These are phyloP conservation scores for Punctoribates punctum DNA, from an alignment of 2,888 invertebrate species.

Conservation along the genomic window DNA sequence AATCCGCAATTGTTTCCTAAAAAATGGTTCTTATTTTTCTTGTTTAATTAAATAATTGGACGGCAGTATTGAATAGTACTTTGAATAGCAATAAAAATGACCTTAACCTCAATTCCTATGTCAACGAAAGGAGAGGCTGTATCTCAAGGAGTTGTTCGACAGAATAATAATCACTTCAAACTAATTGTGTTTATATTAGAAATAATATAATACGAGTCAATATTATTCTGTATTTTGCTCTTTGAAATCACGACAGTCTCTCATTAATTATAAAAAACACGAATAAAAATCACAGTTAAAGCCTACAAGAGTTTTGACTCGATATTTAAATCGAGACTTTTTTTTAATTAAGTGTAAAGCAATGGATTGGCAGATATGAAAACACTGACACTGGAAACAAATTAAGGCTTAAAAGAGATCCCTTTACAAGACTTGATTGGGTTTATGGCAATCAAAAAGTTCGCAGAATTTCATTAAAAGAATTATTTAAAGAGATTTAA, in stretches of 20 bases:
- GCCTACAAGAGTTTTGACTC: neutral
- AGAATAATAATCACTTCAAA: conserved; percentile 13
- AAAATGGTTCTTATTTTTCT: neutral
- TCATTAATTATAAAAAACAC: neutral
- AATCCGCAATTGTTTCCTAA: conserved; percentile 19
- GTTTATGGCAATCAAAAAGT: neutral
- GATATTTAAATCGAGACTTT: too few species aligned
- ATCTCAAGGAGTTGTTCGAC: conserved; percentile 25
- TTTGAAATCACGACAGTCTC: conserved; percentile 15
- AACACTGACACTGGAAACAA: neutral
- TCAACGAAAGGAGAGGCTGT: conserved; percentile 19
- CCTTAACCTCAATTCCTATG: conserved; percentile 30
- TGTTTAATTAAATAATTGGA: conserved; percentile 21
- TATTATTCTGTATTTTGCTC: neutral
- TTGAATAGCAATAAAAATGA: neutral
- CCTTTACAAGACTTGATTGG: conserved; percentile 17
- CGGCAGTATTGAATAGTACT: conserved; percentile 5
- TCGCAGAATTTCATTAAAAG: neutral
- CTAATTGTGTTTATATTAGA: neutral
- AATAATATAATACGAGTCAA: neutral
- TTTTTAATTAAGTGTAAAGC: neutral
- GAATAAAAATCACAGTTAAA: conserved; percentile 28
- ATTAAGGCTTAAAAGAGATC: neutral
- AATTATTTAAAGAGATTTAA: neutral
- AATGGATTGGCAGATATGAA: neutral